phyloP scores from a whole-genome alignment of 2,888 invertebrate species.

The Steinernema hermaphroditum region DNA sequence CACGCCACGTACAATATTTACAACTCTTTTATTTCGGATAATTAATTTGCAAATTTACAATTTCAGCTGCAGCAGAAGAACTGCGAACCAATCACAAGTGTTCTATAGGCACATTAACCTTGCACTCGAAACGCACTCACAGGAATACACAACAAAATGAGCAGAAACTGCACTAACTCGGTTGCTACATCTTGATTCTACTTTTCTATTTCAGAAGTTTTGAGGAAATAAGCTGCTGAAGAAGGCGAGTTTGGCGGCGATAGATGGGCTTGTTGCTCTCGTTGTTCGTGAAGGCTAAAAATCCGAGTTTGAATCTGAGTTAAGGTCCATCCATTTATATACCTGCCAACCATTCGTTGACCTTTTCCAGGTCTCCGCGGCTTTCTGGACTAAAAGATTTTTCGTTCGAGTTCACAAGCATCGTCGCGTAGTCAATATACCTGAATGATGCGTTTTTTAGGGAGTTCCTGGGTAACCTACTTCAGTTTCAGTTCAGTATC shows the following conservation, averaged over 20 bases:
- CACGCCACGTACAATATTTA: neutral
- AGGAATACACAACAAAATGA: neutral
- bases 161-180: neutral
- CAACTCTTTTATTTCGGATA: neutral
- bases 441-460: neutral
- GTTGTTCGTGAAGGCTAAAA: conserved; percentile 9
- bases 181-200: neutral
- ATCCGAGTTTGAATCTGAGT: neutral
- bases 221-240: neutral
- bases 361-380: neutral
- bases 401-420: neutral
- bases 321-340: neutral
- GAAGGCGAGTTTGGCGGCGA: neutral
- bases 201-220: neutral
- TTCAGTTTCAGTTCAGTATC: conserved; percentile 56
- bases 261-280: neutral
- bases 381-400: neutral
- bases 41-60: conserved; percentile 3
- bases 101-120: conserved; percentile 23
- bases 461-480: neutral
- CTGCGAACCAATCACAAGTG: conserved; percentile 1
- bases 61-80: neutral
- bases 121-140: neutral
- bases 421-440: conserved; percentile 9
- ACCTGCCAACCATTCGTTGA: neutral